These are phyloP conservation scores for Brachionus rubens DNA, from an alignment of 1,140 invertebrate species.

Conservation along the genomic window DNA sequence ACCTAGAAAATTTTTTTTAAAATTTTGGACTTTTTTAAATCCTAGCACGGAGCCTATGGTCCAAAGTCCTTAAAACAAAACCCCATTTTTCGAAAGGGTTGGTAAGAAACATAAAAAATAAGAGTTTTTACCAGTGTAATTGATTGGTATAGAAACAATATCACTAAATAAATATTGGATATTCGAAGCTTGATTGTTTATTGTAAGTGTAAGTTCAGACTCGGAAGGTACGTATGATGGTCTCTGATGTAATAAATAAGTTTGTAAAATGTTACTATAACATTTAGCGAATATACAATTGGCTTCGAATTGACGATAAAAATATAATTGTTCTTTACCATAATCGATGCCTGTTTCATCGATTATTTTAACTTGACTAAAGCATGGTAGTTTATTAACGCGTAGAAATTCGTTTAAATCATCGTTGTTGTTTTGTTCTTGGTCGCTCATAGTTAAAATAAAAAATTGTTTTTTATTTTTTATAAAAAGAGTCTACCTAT, in stretches of 20 bases:
- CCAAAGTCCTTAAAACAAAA: too few relatives aligned
- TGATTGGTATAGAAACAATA: slow-evolving; percentile 22
- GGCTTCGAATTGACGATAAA: slow-evolving; percentile 14
- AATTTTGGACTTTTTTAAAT: too few relatives aligned
- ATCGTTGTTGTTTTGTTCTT: neutral
- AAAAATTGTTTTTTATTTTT: neutral
- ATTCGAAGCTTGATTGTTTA: neutral
- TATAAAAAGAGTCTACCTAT: too few relatives aligned
- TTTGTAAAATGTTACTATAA: slow-evolving; percentile 30
- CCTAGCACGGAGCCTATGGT: too few relatives aligned
- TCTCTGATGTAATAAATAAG: slow-evolving; percentile 30
- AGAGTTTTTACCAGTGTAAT: slow-evolving; percentile 2
- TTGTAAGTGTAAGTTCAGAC: neutral
- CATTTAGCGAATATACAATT: slow-evolving; percentile 39
- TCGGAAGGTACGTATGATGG: slow-evolving; percentile 11
- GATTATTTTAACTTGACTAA: neutral
- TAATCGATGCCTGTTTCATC: neutral
- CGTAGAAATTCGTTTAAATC: neutral
- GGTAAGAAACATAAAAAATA: neutral
- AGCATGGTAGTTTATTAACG: slow-evolving; percentile 14
- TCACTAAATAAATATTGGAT: slow-evolving; percentile 41
- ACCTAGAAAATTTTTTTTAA: too few relatives aligned
- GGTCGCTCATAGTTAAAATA: neutral
- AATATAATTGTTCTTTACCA: neutral
- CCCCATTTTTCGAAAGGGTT: too few relatives aligned